These are phyloP conservation scores for Chromoteleia sp. DNA, from an alignment of 2,888 invertebrate genomes.

Conservation along the genomic window DNA sequence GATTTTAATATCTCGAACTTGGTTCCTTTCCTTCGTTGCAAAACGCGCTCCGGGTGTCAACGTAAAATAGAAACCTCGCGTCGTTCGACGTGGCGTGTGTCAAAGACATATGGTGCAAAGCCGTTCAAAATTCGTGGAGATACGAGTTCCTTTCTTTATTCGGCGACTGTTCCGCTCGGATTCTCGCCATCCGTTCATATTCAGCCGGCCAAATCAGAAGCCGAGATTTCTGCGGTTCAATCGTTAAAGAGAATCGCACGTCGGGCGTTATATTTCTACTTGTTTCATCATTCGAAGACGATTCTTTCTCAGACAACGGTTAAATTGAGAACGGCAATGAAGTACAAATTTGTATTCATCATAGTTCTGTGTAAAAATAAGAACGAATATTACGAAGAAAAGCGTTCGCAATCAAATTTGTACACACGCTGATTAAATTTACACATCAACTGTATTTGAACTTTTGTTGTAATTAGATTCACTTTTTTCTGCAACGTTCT, in stretches of 20 bases:
- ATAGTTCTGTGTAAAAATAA: not conserved
- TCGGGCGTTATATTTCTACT: conserved; percentile 55
- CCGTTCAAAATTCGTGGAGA: conserved; percentile 52
- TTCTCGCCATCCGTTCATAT: conserved; percentile 53
- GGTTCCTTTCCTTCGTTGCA: conserved; percentile 34
- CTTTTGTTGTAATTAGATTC: too few relatives aligned
- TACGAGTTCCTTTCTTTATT: conserved; percentile 49
- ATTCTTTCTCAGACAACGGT: conserved; percentile 22
- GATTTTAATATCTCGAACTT: conserved; percentile 57
- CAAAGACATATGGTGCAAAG: conserved; percentile 67
- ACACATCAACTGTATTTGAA: too few relatives aligned
- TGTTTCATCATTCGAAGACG: conserved; percentile 41
- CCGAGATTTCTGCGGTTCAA: conserved; percentile 60
- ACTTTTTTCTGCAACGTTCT: too few relatives aligned
- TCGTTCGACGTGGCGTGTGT: conserved; percentile 58
- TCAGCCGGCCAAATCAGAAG: conserved; percentile 46
- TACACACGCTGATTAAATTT: not conserved
- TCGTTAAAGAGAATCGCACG: conserved; percentile 49
- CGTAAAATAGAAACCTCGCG: conserved; percentile 60
- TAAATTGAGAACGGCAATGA: conserved; percentile 13
- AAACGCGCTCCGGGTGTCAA: conserved; percentile 45
- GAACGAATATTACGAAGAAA: not conserved
- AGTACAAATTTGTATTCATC: conserved; percentile 33
- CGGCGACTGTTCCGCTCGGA: conserved; percentile 42
- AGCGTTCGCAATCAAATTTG: not conserved